Percentiles rank a stretch among this genome's conserved stretches.
These are phyloP conservation scores for Anarrhichthys ocellatus DNA, from an alignment of 2,113 vertebrate genomes.

Conservation along the genomic window DNA sequence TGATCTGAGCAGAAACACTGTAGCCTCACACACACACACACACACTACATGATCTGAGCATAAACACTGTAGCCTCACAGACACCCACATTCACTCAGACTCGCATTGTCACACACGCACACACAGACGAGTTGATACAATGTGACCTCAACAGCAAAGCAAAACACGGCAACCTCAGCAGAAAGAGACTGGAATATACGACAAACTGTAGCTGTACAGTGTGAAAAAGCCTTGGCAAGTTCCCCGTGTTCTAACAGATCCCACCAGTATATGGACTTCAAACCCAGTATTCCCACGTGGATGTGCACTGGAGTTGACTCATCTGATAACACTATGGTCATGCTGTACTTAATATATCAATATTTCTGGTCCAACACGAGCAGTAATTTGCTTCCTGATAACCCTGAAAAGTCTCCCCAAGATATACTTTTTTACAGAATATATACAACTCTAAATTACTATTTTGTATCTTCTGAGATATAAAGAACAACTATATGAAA, in stretches of 20 bases:
- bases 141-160: constrained; percentile 74
- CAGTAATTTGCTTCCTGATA: constrained; percentile 48
- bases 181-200: constrained; percentile 61
- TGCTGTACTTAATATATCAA: constrained; percentile 54
- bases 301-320: constrained; percentile 41
- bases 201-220: constrained; percentile 69
- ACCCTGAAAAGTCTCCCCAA: constrained; percentile 59
- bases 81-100: constrained; percentile 19
- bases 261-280: constrained; percentile 34
- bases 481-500: constrained; percentile 76
- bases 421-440: constrained; percentile 82
- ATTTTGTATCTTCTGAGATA: constrained; percentile 82
- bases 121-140: constrained; percentile 58
- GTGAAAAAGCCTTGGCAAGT: constrained; percentile 64
- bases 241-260: constrained; percentile 34
- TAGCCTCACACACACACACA: constrained; percentile 55
- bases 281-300: constrained; percentile 33
- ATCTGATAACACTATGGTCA: constrained; percentile 47
- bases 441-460: constrained; percentile 79
- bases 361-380: constrained; percentile 52
- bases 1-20: constrained; percentile 47
- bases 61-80: constrained; percentile 55
- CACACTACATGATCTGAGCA: constrained; percentile 38
- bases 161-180: constrained; percentile 78
- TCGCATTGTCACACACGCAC: constrained; percentile 17